Evolutionary conservation across 2,113 vertebrate species (phyloP), one percentile per base, ranked within the genome.

Genomic region (Holacanthus passer): DNA sequence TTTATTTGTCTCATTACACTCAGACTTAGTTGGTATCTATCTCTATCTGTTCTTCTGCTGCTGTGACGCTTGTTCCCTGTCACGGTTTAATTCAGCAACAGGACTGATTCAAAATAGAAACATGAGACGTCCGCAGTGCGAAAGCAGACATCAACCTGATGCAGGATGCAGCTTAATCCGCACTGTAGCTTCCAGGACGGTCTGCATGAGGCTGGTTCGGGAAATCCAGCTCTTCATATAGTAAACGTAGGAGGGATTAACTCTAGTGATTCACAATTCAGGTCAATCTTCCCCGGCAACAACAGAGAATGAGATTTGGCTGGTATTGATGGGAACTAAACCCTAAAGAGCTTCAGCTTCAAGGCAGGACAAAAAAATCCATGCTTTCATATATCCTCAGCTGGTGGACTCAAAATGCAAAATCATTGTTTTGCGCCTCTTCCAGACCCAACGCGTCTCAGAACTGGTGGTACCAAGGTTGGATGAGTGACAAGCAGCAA

Each of bases 211-310:
- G 83, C 77, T 47, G 73, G 65, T 66, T 90, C 73, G 29, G 82
- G 59, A 78, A 89, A 90, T 73, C 78, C 84, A 47, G 81, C 82
- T 84, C 83, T 83, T 90, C 81, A 78, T 74, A 85, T 78, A 77
- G 79, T 88, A 84, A 90, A 90, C 47, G 88, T 88, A 88, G 89
- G 73, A 92, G 79, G 93, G 91, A 95, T 95, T 94, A 95, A 86
- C 84, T 73, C 55, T 37, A 79, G 75, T 72, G 91, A 91, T 88
- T 94, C 83, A 87, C 86, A 88, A 94, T 94, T 92, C 92, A 93
- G 91, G 93, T 94, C 91, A 91, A 92, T 90, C 91, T 89, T 82
- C 69, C 79, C 79, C 58, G 20, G 82, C 83, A 91, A 89, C 84
- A 92, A 89, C 84, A 85, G 73, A 81, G 74, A 66, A 84, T 58